Base-by-base conservation (phyloP, 1,140 invertebrate genomes). In the Pararge aegeria region DNA sequence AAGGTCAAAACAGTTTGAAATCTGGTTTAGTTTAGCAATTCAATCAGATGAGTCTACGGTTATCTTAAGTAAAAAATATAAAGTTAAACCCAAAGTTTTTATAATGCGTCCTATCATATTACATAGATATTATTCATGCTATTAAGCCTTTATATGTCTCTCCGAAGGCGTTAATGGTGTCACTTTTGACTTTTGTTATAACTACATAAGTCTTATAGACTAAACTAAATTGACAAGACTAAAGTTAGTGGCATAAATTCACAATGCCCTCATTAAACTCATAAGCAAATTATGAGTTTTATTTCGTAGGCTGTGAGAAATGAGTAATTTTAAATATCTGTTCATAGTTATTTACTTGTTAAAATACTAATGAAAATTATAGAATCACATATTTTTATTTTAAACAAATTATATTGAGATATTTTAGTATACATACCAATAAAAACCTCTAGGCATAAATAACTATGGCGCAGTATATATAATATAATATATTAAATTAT, bases 401-500 rank as follows among this genome's bases (percentile, higher is more conserved):
- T n/a, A n/a, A n/a, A n/a, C n/a, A n/a, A n/a, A n/a, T n/a, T n/a
- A n/a, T n/a, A n/a, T n/a, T n/a, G n/a, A n/a, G n/a, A n/a, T n/a
- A n/a, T n/a, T n/a, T n/a, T n/a, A n/a, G n/a, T n/a, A n/a, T n/a
- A n/a, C n/a, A n/a, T n/a, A n/a, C n/a, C n/a, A 12, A 10, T 34
- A n/a, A 10, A 34, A 4, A 12, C 10, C 7, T 10, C 30, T 12
- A 34, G 30, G 3, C 0, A 12, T 12, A 7, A 30, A 30, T 30
- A 4, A 24, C 2, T 30, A 7, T 10, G 24, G 24, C 24, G 24
- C 24, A 30, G 0, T 34, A 34, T 10, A 12, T 34, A 34, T 34
- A 12, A 21, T 46, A 13, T 46, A 19, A 20, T 29, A 49, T 13
- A 51, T 51, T 34, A 51, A 51, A 34, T 34, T 51, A 29, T 51